Conservation (phyloP, 92 coral and sea anemone genomes). For the Zoanthus sansibaricus region DNA sequence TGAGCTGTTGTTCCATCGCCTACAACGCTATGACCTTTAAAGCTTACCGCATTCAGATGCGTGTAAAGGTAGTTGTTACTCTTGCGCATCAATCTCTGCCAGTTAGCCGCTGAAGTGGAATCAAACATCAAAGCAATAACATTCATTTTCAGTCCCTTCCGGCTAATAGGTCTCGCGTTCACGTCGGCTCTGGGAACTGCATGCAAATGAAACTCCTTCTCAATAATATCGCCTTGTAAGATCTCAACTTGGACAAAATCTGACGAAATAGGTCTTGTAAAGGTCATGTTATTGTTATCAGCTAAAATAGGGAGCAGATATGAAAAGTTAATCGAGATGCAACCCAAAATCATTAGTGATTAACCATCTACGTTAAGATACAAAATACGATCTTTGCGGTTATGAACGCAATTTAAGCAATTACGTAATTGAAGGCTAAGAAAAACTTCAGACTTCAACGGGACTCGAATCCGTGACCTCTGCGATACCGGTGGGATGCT, state of each 20-base stretch:
- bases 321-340: background rate
- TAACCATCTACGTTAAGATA: background rate
- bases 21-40: slow-evolving; percentile 78
- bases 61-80: slow-evolving; percentile 60
- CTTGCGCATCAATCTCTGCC: slow-evolving; percentile 74
- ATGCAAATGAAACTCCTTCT: slow-evolving; percentile 69
- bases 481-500: too few relatives aligned
- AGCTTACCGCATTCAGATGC: slow-evolving; percentile 55
- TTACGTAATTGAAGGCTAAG: too few relatives aligned
- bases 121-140: slow-evolving; percentile 81
- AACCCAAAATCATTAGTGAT: background rate
- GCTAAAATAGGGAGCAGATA: background rate
- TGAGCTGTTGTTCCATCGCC: slow-evolving; percentile 88
- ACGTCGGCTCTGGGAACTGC: slow-evolving; percentile 70
- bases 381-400: too few relatives aligned
- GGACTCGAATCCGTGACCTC: too few relatives aligned
- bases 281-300: background rate
- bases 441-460: too few relatives aligned
- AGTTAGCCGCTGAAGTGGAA: slow-evolving; percentile 87
- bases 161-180: slow-evolving; percentile 47
- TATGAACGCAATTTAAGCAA: too few relatives aligned
- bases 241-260: slow-evolving; percentile 39
- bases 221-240: background rate
- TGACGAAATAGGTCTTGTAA: slow-evolving; percentile 18
- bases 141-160: slow-evolving; percentile 71